Evolutionary conservation across 2,888 invertebrate species (phyloP), one percentile per base, ranked within the genome.

Genomic region (Oligia strigilis): DNA sequence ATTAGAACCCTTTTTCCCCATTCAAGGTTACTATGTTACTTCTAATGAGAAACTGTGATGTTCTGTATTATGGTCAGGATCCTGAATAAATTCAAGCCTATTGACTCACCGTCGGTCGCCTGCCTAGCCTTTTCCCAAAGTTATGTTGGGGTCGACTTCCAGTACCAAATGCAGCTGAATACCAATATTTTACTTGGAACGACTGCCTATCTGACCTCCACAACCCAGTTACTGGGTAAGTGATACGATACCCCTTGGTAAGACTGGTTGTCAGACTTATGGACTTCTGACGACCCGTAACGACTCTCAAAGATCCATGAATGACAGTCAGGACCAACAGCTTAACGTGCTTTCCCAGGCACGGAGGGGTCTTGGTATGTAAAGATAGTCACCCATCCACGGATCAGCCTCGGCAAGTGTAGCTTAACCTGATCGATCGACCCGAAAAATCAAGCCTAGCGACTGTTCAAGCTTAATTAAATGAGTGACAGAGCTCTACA

Each of bases 1-100:
- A 62, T 78, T 70, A 14, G 29, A 64, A 73, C 36, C 75, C 77
- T 46, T 75, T 73, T 75, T 40, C 19, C 23, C 19, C 46, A 70
- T 71, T 19, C 52, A 64, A 52, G 46, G 60, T 64, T 67, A 58
- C 29, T 55, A n/a, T 62, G 60, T 58, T 13, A 8, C 11, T 43
- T 66, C 14, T 60, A 67, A 82, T 82, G 67, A 72, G 49, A 36
- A 77, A 65, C 19, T 71, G 36, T 29, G 46, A 66, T 65, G 11
- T 40, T 29, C 46, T 36, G 19, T 13, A 9, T 29, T 0, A 52
- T 29, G 36, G 52, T 40, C 36, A 29, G 29, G 4, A 19, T 55
- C 17, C 52, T 74, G n/a, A 36, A 66, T 58, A 36, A 40, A 66
- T 67, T 75, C 19, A 36, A 36, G 1, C 8, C 58, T n/a, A 58